Percentiles rank a stretch among this genome's conserved stretches.
These are phyloP conservation scores for Sericinus montela DNA, from an alignment of 2,888 invertebrate species.

Conservation along the genomic window DNA sequence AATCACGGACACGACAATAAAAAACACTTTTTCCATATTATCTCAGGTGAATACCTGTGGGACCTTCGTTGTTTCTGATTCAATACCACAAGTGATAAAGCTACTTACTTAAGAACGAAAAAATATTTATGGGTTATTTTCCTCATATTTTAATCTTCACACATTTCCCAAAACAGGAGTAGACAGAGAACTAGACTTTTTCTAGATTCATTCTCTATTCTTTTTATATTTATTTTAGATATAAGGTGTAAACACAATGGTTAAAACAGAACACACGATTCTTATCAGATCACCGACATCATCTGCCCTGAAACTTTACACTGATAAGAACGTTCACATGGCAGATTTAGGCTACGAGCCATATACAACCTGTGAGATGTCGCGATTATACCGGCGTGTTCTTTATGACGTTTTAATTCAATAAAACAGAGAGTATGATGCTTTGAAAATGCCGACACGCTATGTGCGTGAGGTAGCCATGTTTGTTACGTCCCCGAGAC, in stretches of 20 bases:
- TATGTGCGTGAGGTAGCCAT: conserved; percentile 37
- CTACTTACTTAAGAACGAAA: too few relatives aligned
- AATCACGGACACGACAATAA: too few relatives aligned
- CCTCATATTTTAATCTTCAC: too few relatives aligned
- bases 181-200: too few relatives aligned
- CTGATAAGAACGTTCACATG: conserved; percentile 39
- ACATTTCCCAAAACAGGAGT: too few relatives aligned
- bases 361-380: conserved; percentile 31
- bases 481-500: conserved; percentile 9
- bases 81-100: too few relatives aligned
- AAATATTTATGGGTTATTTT: too few relatives aligned
- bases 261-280: conserved; percentile 7
- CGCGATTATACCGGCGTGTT: conserved; percentile 40
- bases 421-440: conserved; percentile 48
- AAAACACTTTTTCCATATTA: too few relatives aligned
- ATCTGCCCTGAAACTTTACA: conserved; percentile 37
- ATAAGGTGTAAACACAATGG: conserved; percentile 6
- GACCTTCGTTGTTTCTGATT: too few relatives aligned
- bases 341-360: conserved; percentile 30
- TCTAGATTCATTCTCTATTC: too few relatives aligned
- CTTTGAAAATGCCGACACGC: conserved; percentile 68
- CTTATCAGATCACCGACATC: conserved; percentile 23
- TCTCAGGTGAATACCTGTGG: too few relatives aligned
- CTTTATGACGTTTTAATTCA: conserved; percentile 77
- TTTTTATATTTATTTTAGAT: too few relatives aligned